Percentiles rank a stretch among this genome's conserved stretches.
Evolutionary conservation across 2,888 invertebrate genomes (phyloP).

Genomic region (Dynastes tityus): DNA sequence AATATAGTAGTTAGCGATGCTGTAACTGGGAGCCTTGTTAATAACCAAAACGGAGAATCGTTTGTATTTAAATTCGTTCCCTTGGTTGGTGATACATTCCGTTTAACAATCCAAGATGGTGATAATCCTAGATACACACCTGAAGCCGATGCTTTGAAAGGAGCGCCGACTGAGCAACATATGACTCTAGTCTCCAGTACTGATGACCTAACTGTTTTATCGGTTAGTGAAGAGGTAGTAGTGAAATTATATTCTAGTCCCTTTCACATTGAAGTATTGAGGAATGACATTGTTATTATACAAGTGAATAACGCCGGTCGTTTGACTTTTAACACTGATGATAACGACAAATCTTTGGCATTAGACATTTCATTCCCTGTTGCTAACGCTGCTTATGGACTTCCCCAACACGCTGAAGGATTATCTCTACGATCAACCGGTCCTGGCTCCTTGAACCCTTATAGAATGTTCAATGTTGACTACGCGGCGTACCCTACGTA

Average conservation of each 20-base stretch:
- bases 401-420: constrained; percentile 91
- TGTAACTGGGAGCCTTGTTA: constrained; percentile 17
- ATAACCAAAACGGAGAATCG: neutral
- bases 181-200: constrained; percentile 6
- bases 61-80: constrained; percentile 10
- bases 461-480: constrained; percentile 93
- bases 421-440: constrained; percentile 88
- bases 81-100: constrained; percentile 30
- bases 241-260: constrained; percentile 21
- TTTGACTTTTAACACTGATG: constrained; percentile 62
- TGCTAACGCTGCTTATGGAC: constrained; percentile 91
- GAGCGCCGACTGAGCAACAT: constrained; percentile 13
- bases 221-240: neutral
- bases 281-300: neutral
- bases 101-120: constrained; percentile 42
- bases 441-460: constrained; percentile 82
- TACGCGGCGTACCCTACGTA: constrained; percentile 96
- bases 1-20: neutral
- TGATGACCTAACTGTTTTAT: constrained; percentile 5
- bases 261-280: constrained; percentile 21
- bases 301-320: constrained; percentile 48
- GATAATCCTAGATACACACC: constrained; percentile 24
- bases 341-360: constrained; percentile 88
- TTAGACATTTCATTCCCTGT: constrained; percentile 92
- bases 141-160: constrained; percentile 38